A percentile compares a stretch with the other conserved stretches of the same genome.
Evolutionary conservation across 2,797 vertebrate genomes (phyloP).

Genomic region (Sebastiscus tertius): DNA sequence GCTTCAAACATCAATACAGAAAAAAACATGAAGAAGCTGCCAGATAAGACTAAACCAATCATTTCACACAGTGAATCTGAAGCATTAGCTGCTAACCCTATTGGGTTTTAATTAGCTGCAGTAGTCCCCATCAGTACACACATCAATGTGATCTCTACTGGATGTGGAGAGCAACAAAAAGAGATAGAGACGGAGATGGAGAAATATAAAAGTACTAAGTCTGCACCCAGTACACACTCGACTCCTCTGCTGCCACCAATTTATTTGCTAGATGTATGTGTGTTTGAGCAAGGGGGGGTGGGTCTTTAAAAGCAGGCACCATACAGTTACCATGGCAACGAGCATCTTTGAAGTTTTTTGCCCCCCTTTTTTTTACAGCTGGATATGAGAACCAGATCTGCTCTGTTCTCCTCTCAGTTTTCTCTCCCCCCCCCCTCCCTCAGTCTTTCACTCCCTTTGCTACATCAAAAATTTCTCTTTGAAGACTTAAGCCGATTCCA

Average conservation of each 20-base stretch:
- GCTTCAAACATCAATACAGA: conserved; percentile 32
- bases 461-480: conserved; percentile 81
- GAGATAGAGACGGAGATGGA: background rate
- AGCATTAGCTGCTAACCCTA: conserved; percentile 46
- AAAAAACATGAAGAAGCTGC: conserved; percentile 33
- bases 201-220: conserved; percentile 24
- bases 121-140: conserved; percentile 31
- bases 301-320: conserved; percentile 72
- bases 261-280: conserved; percentile 62
- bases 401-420: conserved; percentile 53
- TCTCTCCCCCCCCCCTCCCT: conserved; percentile 9
- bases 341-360: conserved; percentile 75
- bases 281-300: conserved; percentile 37
- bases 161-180: background rate
- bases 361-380: conserved; percentile 67
- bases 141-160: conserved; percentile 44
- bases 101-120: conserved; percentile 60
- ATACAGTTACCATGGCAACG: conserved; percentile 84
- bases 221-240: conserved; percentile 27
- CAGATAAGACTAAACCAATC: conserved; percentile 41
- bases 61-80: conserved; percentile 35
- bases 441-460: conserved; percentile 67
- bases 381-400: conserved; percentile 79
- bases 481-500: conserved; percentile 86
- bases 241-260: conserved; percentile 44